Base-by-base conservation (phyloP, 2,888 invertebrate genomes). In the Phortica okadai region DNA sequence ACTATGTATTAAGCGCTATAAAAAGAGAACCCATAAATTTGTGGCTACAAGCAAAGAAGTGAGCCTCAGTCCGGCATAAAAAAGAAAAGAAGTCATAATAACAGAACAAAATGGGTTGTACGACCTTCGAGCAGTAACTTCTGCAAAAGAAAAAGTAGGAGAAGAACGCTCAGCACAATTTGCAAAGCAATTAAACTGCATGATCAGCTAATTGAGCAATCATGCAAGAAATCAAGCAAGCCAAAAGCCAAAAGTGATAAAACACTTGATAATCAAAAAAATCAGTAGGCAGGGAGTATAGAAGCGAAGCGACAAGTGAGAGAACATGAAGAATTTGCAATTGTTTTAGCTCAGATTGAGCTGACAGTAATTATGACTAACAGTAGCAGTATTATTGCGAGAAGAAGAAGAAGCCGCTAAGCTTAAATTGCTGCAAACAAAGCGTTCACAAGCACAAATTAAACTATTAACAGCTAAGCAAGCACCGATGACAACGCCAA, bases 181-280 rank as follows among this genome's bases (percentile, higher is more conserved):
- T 33, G 33, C 4, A 33, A 33, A 33, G 33, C 4, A 2, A 4
- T 33, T 33, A 33, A 33, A 33, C 4, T 2, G 33, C 33, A 33
- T 33, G 33, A 33, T 33, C 3, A 33, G 33, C 33, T 33, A 56
- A 54, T 73, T 50, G 45, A 21, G 21, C 21, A 21, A 21, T 21
- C 21, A 21, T 21, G 21, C 21, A 21, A 21, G 21, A 21, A 21
- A 21, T 21, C 21, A 21, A 21, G 21, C 21, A 21, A 21, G 21
- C 75, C 75, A 54, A 33, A 64, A 74, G 74, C n/a, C 70, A 74
- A 77, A 74, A 74, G 77, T 80, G 78, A 6, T 54, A 74, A 84
- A 84, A 86, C 87, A 84, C 21, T 21, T 21, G 21, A 87, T 86
- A 86, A 86, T 85, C 80, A 54, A 10, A 6, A 54, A 54, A 54